Conservation (phyloP, 30 jellyfish, hydroid and myxozoan species). For the Hydractinia echinata region DNA sequence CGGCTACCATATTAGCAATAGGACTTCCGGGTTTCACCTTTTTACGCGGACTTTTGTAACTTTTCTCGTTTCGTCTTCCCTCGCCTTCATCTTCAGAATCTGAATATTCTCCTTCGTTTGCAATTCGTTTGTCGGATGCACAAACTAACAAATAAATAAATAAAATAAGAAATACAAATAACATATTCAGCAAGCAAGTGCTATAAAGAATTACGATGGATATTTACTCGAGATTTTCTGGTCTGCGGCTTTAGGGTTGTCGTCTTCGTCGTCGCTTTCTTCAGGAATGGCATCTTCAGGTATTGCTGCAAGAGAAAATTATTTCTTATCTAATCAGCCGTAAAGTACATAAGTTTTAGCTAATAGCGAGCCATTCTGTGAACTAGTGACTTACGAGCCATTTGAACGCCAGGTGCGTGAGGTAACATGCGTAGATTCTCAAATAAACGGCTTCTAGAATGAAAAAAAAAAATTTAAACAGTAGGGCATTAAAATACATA, state of each 20-base stretch:
- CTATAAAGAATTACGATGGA: background rate
- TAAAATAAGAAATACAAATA: background rate
- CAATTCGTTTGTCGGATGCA: constrained; percentile 86
- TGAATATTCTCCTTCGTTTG: constrained; percentile 75
- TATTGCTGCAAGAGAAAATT: constrained; percentile 39
- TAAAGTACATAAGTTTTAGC: background rate
- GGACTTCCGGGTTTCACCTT: constrained; percentile 49
- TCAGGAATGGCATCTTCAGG: constrained; percentile 86
- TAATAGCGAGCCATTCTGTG: background rate
- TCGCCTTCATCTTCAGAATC: constrained; percentile 97
- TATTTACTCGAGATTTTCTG: constrained; percentile 80
- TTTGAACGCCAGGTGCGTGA: constrained; percentile 97
- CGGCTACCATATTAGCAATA: constrained; percentile 23
- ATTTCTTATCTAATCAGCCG: background rate
- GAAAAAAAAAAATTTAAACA: background rate
- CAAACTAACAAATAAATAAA: constrained; percentile 43
- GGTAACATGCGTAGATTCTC: constrained; percentile 96
- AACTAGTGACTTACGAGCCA: constrained; percentile 62
- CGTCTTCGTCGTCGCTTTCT: constrained; percentile 92
- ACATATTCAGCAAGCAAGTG: background rate
- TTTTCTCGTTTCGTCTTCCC: constrained; percentile 63
- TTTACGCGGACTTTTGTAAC: constrained; percentile 68
- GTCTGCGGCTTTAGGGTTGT: constrained; percentile 63
- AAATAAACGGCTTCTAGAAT: constrained; percentile 60
- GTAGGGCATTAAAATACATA: no score